Conservation (phyloP, 2,888 invertebrate genomes). For the Sympetrum striolatum region DNA sequence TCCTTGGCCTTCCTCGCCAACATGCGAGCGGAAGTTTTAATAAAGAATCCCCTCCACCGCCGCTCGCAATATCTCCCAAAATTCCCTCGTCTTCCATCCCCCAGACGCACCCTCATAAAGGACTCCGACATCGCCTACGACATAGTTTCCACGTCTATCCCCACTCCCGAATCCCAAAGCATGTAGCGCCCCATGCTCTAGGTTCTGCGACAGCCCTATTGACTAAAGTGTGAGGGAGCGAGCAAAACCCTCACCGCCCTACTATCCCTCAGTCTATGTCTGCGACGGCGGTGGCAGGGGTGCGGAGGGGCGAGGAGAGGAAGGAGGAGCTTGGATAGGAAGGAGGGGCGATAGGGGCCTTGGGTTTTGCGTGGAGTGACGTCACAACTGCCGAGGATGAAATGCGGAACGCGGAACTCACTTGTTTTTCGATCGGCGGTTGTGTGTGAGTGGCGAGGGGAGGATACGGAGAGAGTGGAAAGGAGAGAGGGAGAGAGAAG, state of each 20-base stretch:
- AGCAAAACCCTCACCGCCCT: not conserved
- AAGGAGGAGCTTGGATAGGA: not conserved
- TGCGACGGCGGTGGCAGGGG: not conserved
- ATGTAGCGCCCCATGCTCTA: slow-evolving; percentile 21
- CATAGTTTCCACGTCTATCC: not conserved
- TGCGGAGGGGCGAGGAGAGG: not conserved
- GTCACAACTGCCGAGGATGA: slow-evolving; percentile 36
- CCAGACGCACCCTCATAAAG: not conserved
- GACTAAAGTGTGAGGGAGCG: slow-evolving; percentile 17
- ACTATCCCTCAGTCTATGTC: slow-evolving; percentile 12
- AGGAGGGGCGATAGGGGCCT: not conserved
- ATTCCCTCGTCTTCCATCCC: too few relatives aligned
- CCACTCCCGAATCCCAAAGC: slow-evolving; percentile 8
- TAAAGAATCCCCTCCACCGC: too few relatives aligned
- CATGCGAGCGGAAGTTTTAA: too few relatives aligned
- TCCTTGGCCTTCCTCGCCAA: too few relatives aligned
- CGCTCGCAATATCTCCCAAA: too few relatives aligned
- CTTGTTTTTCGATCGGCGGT: slow-evolving; percentile 6
- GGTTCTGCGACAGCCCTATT: slow-evolving; percentile 41
- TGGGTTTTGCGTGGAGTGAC: slow-evolving; percentile 34
- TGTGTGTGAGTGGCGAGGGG: not conserved
- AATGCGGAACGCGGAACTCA: slow-evolving; percentile 36
- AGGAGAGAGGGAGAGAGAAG: not conserved
- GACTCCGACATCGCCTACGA: not conserved
- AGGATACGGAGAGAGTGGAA: not conserved